Conservation (phyloP, 2,797 vertebrate genomes). For the Acanthurus leucopareius region DNA sequence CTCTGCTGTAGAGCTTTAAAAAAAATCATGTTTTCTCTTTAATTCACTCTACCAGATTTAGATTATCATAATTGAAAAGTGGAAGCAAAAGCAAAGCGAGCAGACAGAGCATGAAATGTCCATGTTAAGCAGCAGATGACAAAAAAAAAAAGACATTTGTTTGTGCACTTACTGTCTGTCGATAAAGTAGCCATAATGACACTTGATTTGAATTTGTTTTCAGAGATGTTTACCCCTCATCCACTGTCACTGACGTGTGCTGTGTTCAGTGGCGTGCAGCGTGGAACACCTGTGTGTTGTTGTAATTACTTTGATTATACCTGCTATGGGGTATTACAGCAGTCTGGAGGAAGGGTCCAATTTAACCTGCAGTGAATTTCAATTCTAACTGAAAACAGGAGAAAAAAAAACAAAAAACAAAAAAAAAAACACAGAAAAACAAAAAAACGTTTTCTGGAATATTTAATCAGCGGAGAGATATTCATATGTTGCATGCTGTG, state of each 20-base stretch:
- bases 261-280: constrained; percentile 63
- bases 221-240: constrained; percentile 57
- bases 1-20: constrained; percentile 48
- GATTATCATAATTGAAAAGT: constrained; percentile 79
- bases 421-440: constrained; percentile 6
- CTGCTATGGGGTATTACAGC: constrained; percentile 72
- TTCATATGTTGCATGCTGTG: constrained; percentile 63
- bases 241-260: constrained; percentile 62
- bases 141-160: constrained; percentile 69
- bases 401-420: constrained; percentile 11
- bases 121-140: constrained; percentile 69
- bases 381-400: constrained; percentile 69
- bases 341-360: constrained; percentile 63
- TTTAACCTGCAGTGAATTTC: constrained; percentile 74
- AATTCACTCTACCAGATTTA: constrained; percentile 68
- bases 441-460: constrained; percentile 49
- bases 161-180: constrained; percentile 67
- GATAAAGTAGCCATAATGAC: constrained; percentile 77
- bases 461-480: constrained; percentile 65
- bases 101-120: constrained; percentile 72
- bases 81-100: constrained; percentile 69
- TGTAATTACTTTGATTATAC: constrained; percentile 85
- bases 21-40: constrained; percentile 67
- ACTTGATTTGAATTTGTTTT: constrained; percentile 75
- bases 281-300: constrained; percentile 80